Percentiles rank a stretch among this genome's conserved stretches.
These are phyloP conservation scores for Ceratina japonica DNA, from an alignment of 1,140 invertebrate species.

Conservation along the genomic window DNA sequence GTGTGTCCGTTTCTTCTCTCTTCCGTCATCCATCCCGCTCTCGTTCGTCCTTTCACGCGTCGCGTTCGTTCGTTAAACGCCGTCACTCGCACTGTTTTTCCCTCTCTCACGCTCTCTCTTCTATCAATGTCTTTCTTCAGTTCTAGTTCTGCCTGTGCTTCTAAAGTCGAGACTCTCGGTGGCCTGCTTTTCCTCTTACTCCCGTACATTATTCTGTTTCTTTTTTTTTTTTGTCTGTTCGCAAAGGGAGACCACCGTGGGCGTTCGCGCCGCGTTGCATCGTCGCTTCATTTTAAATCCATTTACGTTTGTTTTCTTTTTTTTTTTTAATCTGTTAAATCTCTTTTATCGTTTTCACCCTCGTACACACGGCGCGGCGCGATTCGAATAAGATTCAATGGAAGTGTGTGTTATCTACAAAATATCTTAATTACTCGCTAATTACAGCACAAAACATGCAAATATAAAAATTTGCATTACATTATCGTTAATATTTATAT, in stretches of 20 bases:
- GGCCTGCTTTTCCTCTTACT: slow-evolving; percentile 29
- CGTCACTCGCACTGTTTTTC: slow-evolving; percentile 1
- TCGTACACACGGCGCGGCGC: slow-evolving; percentile 47
- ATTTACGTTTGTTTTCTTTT: not conserved
- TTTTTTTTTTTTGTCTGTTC: slow-evolving; percentile 1
- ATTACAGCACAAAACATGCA: slow-evolving; percentile 80
- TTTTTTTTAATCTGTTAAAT: slow-evolving; percentile 48
- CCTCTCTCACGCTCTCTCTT: slow-evolving; percentile 34
- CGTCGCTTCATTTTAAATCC: not conserved
- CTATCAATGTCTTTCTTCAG: slow-evolving; percentile 66
- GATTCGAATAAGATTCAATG: slow-evolving; percentile 75
- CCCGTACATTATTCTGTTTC: slow-evolving; percentile 38
- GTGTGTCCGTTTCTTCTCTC: not conserved
- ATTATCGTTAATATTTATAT: slow-evolving; percentile 76
- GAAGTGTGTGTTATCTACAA: slow-evolving; percentile 77
- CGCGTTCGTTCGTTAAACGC: not conserved
- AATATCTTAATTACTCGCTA: slow-evolving; percentile 79
- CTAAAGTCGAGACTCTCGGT: slow-evolving; percentile 65
- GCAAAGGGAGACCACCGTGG: slow-evolving; percentile 29
- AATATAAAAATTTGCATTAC: slow-evolving; percentile 79
- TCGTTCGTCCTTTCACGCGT: slow-evolving; percentile 3
- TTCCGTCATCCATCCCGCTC: not conserved
- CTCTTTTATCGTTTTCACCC: slow-evolving; percentile 14
- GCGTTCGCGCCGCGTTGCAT: slow-evolving; percentile 17
- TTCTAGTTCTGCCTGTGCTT: slow-evolving; percentile 69